phyloP scores from a whole-genome alignment of 2,797 vertebrate genomes.

The Sciurus vulgaris region DNA sequence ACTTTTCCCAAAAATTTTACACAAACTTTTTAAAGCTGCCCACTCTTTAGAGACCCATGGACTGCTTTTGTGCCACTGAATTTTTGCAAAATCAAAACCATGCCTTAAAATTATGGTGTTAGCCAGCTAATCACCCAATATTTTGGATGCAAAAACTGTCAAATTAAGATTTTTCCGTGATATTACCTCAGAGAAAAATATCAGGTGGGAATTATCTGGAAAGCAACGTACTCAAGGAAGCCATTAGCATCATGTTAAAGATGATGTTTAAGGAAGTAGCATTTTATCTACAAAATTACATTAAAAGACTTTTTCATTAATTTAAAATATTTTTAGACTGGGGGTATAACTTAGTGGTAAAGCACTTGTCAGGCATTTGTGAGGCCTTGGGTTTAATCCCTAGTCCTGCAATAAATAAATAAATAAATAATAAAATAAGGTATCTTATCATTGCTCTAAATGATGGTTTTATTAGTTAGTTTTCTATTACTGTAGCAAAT shows the following conservation, averaged over 20 bases:
- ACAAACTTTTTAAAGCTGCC: not conserved
- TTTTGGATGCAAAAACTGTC: constrained; percentile 70
- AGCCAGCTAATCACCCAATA: constrained; percentile 69
- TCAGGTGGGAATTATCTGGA: constrained; percentile 72
- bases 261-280: constrained; percentile 19
- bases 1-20: not conserved
- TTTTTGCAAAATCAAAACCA: not conserved
- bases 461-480: not conserved
- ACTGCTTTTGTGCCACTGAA: not conserved
- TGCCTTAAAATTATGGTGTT: not conserved
- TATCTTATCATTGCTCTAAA: constrained; percentile 65
- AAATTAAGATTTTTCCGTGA: constrained; percentile 58
- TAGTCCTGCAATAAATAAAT: too few species aligned
- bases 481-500: not conserved
- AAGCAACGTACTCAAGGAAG: constrained; percentile 51
- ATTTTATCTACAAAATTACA: constrained; percentile 73
- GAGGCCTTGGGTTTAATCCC: too few species aligned
- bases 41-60: not conserved
- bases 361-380: too few species aligned
- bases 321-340: constrained; percentile 49
- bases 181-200: constrained; percentile 69
- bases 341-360: too few species aligned
- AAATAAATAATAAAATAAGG: not conserved
- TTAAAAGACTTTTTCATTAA: constrained; percentile 82
- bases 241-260: constrained; percentile 61